phyloP scores from a whole-genome alignment of 1,140 invertebrate genomes.

The Trichonephila clavipes region DNA sequence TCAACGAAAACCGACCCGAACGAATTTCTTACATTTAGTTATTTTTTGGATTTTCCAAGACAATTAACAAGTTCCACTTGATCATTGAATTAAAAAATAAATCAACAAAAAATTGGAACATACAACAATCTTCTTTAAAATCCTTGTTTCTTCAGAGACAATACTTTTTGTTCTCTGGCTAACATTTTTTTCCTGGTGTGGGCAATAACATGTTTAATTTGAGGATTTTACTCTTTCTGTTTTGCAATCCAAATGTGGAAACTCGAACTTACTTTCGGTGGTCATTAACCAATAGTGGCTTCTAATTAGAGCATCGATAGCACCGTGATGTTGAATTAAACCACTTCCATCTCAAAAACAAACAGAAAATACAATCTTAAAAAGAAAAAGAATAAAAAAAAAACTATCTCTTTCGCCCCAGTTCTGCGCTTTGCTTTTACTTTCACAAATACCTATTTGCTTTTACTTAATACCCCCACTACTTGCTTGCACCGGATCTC shows the following conservation, averaged over 20 bases:
- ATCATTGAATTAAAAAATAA: too few species aligned
- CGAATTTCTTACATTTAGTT: too few species aligned
- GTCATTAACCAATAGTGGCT: slow-evolving; percentile 29
- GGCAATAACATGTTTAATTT: slow-evolving; percentile 4
- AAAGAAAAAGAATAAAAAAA: neutral
- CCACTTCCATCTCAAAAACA: slow-evolving; percentile 32
- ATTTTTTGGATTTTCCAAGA: too few species aligned
- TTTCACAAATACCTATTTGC: slow-evolving; percentile 68
- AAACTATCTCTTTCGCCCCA: neutral
- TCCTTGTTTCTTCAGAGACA: neutral
- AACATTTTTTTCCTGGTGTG: neutral
- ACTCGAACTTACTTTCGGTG: neutral
- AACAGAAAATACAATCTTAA: slow-evolving; percentile 6
- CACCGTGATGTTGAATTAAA: slow-evolving; percentile 8
- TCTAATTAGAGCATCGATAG: slow-evolving; percentile 42
- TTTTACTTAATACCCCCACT: slow-evolving; percentile 66
- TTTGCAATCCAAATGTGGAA: slow-evolving; percentile 17
- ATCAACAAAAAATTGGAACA: neutral
- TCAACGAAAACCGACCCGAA: too few species aligned
- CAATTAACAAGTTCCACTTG: too few species aligned
- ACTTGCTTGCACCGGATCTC: slow-evolving; percentile 33
- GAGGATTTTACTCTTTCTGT: neutral
- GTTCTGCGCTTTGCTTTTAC: slow-evolving; percentile 14
- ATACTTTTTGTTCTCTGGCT: neutral
- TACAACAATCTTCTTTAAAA: neutral